Evolutionary conservation across 2,888 invertebrate species (phyloP), one percentile per base, ranked within the genome.

Genomic region (Orthosia gracilis): DNA sequence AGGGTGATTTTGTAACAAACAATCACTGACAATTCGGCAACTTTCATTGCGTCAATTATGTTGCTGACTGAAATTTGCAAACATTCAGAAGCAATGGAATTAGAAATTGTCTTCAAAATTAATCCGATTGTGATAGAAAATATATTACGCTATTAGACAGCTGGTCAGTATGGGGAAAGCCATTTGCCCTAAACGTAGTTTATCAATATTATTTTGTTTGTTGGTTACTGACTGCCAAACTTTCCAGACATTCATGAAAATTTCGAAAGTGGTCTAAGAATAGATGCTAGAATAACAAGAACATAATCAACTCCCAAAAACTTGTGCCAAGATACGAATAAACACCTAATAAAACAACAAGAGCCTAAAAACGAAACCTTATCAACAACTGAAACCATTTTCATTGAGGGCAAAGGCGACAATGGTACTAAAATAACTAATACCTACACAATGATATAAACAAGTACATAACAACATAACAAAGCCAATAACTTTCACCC

Each of bases 401-500:
- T 31, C 61, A 23, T 23, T 13, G 40, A 40, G 9, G 31, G 17
- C 13, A 13, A n/a, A 65, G 23, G 47, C 26, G 47, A 61, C 74
- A 74, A 74, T 68, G 57, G 17, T 23, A 49, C 31, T 45, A 40
- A 73, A 73, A 80, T 66, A 78, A 55, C 47, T 63, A 47, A 50
- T 72, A n/a, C 55, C 59, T 0, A 65, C 45, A 75, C 26, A 67
- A 73, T 13, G 40, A 54, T 9, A 74, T 40, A 63, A 45, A 73
- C 23, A 40, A 72, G 23, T n/a, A 57, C 31, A 62, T 31, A 57
- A 80, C 49, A 65, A 57, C 31, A 62, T 31, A 57, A 80, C 49
- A 65, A 73, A 62, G 18, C 26, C 50, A 54, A 78, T 69, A 18
- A 63, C 80, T 81, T 81, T 83, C 75, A 67, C 83, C 75, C n/a